These are phyloP conservation scores for Piprites chloris DNA, from an alignment of 2,113 vertebrate species.

Conservation along the genomic window DNA sequence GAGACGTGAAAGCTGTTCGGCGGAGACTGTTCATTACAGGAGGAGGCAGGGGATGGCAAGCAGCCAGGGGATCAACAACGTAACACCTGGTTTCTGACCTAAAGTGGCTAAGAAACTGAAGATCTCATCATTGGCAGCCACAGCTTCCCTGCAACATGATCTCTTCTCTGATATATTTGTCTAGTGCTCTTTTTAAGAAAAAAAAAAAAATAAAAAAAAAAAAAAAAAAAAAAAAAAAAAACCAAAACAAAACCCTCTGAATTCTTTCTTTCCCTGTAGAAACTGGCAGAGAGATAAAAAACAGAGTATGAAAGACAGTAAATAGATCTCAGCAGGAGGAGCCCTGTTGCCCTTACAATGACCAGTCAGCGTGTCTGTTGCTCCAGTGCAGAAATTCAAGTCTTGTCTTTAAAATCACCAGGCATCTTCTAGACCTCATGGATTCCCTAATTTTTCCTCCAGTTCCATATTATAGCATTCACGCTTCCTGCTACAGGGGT, in stretches of 20 bases:
- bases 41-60: not conserved
- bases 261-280: conserved; percentile 33
- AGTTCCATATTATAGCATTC: not conserved
- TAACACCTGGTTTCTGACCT: conserved; percentile 49
- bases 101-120: conserved; percentile 42
- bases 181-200: conserved; percentile 15
- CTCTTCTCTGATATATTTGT: conserved; percentile 47
- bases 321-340: not conserved
- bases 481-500: not conserved
- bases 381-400: not conserved
- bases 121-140: conserved; percentile 11
- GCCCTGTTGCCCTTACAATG: not conserved
- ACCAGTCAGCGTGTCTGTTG: not conserved
- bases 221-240: too few species aligned
- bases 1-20: not conserved
- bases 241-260: not conserved
- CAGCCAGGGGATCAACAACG: not conserved
- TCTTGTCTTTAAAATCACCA: conserved; percentile 16
- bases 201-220: too few species aligned
- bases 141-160: conserved; percentile 42
- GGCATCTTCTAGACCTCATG: not conserved
- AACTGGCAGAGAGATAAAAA: conserved; percentile 36
- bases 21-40: not conserved
- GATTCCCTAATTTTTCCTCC: not conserved
- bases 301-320: conserved; percentile 14